phyloP scores from a whole-genome alignment of 1,140 invertebrate genomes.

The Rhopalosiphum padi region DNA sequence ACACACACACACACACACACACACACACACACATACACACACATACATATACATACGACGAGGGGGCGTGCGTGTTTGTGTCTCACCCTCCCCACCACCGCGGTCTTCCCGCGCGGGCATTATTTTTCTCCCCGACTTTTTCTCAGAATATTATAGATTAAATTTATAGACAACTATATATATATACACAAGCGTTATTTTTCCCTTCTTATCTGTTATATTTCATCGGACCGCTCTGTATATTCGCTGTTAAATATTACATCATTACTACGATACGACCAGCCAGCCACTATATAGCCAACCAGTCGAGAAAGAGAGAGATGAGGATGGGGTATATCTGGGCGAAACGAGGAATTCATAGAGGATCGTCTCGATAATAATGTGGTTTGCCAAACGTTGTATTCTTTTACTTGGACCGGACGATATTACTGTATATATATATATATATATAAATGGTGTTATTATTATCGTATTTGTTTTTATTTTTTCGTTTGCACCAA shows the following conservation, averaged over 20 bases:
- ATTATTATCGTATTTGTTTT: background rate
- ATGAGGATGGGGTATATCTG: too few relatives aligned
- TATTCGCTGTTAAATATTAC: conserved; percentile 25
- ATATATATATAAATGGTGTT: background rate
- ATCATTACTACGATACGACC: conserved; percentile 24
- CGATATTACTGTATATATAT: background rate
- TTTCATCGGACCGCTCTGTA: conserved; percentile 27
- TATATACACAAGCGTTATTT: background rate
- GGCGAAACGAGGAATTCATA: conserved; percentile 17
- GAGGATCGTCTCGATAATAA: conserved; percentile 12
- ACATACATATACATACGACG: background rate
- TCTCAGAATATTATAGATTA: conserved; percentile 52
- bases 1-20: too few relatives aligned
- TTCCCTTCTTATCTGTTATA: conserved; percentile 22
- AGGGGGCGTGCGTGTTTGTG: conserved; percentile 24
- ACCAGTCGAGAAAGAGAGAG: too few relatives aligned
- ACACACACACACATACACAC: background rate
- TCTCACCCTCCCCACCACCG: background rate
- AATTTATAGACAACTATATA: conserved; percentile 37
- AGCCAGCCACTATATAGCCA: background rate
- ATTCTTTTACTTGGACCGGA: background rate
- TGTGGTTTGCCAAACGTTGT: conserved; percentile 20
- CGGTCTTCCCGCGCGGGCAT: background rate
- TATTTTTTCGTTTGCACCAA: background rate
- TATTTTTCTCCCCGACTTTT: conserved; percentile 34